Base-by-base conservation (phyloP, 2,888 invertebrate genomes). In the Conistra vaccinii region DNA sequence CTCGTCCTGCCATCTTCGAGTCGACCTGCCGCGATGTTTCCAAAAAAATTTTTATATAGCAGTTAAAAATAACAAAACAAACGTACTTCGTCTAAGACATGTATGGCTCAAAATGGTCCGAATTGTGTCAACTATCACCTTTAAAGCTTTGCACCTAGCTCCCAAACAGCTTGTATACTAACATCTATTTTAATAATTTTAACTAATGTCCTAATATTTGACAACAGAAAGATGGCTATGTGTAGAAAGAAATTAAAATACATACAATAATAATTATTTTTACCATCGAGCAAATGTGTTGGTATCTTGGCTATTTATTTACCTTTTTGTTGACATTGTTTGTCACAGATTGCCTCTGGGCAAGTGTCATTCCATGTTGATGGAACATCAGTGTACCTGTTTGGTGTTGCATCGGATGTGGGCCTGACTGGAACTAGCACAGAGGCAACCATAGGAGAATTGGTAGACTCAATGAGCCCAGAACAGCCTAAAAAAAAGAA, bases 341-440 rank as follows among this genome's bases (percentile, higher is more conserved):
- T 67, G 12, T 17, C 90, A 35, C 85, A 97, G 95, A 97, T 98
- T 86, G 97, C 98, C 48, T 97, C 98, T 75, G 98, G 98, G 2
- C 97, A 97, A 91, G 97, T 98, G 51, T 97, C 97, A 71, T 98
- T 98, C 90, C 97, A 97, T 88, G 97, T 98, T 85, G 95, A 97
- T 83, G 97, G 97, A 39, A 97, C 97, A 57, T 97, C 97, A 78
- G 96, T 97, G 3, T 98, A 97, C 90, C 94, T 98, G 69, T 97
- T 97, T 89, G 97, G 97, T 85, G 96, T 94, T 73, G 97, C 97
- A 74, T 96, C 94, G 65, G 97, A 97, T 92, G 97, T 96, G 60
- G 97, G 96, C 29, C 88, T 97, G 17, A 96, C 96, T 61, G 97
- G 97, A 7, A 93, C 96, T 53, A 94, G 94, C 78, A 93, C 95